Percentiles rank a stretch among this genome's conserved stretches.
Evolutionary conservation across 2,888 invertebrate genomes (phyloP).

Genomic region (Trichogramma evanescens): DNA sequence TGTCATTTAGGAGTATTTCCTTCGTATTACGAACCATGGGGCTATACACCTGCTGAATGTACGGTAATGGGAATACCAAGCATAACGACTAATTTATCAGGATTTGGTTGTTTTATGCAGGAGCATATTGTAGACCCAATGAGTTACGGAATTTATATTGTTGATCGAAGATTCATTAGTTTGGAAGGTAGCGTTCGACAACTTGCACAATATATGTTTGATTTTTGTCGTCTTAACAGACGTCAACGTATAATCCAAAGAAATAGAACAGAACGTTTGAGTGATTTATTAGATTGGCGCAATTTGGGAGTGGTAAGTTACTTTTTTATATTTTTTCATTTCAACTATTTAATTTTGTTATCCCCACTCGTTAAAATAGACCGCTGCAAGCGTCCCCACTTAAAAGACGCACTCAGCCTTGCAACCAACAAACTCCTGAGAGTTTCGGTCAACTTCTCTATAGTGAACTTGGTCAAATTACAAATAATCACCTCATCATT

Average conservation of each 20-base stretch:
- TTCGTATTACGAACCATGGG: slow-evolving; percentile 99
- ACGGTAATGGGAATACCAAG: slow-evolving; percentile 99
- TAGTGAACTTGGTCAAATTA: too few relatives aligned
- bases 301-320: slow-evolving; percentile 87
- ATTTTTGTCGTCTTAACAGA: slow-evolving; percentile 81
- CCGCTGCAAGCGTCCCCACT: too few relatives aligned
- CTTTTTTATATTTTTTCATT: not conserved
- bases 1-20: slow-evolving; percentile 99
- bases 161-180: slow-evolving; percentile 85
- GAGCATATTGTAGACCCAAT: slow-evolving; percentile 96
- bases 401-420: too few relatives aligned
- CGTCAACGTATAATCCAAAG: slow-evolving; percentile 96
- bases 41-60: slow-evolving; percentile 98
- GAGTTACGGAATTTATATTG: slow-evolving; percentile 97
- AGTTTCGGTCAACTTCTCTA: too few relatives aligned
- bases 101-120: slow-evolving; percentile 97
- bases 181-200: slow-evolving; percentile 89
- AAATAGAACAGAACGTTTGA: slow-evolving; percentile 93
- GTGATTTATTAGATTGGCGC: slow-evolving; percentile 96
- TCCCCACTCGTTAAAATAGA: not conserved
- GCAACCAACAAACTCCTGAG: too few relatives aligned
- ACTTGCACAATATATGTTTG: slow-evolving; percentile 84
- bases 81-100: slow-evolving; percentile 94
- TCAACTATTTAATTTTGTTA: not conserved
- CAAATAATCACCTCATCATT: too few relatives aligned